These are phyloP conservation scores for Drosophila tanythrix DNA, from an alignment of 2,888 invertebrate genomes.

Conservation along the genomic window DNA sequence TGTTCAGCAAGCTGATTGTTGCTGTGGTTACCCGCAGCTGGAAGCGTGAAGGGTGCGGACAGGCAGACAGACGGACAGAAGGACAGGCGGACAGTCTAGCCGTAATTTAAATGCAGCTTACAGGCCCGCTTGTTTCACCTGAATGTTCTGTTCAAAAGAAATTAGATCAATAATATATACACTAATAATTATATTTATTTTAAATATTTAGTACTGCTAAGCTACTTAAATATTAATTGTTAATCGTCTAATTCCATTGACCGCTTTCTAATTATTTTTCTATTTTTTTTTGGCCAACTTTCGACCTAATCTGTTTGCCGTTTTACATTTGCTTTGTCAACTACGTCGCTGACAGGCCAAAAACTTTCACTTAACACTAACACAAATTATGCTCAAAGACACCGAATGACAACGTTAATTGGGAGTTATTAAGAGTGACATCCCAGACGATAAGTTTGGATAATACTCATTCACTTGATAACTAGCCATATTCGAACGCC, in stretches of 20 bases:
- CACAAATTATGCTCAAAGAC: conserved; percentile 45
- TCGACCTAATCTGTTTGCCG: conserved; percentile 6
- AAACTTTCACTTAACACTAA: conserved; percentile 46
- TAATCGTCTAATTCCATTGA: background rate
- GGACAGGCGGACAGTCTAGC: background rate
- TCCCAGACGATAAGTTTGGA: conserved; percentile 1
- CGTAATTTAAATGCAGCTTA: conserved; percentile 27
- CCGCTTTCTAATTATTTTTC: background rate
- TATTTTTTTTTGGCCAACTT: background rate
- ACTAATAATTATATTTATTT: background rate
- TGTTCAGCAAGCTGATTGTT: conserved; percentile 38
- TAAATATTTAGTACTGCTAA: too few relatives aligned
- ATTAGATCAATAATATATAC: background rate
- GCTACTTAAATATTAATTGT: background rate
- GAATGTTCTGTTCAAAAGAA: background rate
- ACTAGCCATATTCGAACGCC: background rate
- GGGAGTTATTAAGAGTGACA: conserved; percentile 48
- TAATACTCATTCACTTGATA: background rate
- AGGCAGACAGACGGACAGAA: background rate
- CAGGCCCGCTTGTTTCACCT: background rate
- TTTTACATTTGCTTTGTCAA: conserved; percentile 26
- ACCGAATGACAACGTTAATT: conserved; percentile 45
- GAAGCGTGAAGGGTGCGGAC: conserved; percentile 8
- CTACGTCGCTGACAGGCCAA: conserved; percentile 30
- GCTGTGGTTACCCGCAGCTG: background rate